Evolutionary conservation across 2,797 vertebrate genomes (phyloP).

Genomic region (Parotocinclus haroldoi): DNA sequence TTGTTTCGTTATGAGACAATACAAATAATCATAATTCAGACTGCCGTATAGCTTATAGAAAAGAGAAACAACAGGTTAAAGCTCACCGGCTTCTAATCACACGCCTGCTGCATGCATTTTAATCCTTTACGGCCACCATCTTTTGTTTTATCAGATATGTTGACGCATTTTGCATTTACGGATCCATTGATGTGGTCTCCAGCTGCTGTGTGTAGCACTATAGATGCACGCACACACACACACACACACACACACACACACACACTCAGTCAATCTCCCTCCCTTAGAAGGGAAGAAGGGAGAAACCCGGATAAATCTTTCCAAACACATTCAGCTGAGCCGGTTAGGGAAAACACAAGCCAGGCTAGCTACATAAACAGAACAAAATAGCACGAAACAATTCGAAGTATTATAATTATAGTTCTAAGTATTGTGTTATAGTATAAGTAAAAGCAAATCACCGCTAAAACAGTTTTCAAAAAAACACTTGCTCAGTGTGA

Average conservation of each 20-base stretch:
- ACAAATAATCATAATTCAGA: background rate
- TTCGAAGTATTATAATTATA: too few species aligned
- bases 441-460: too few species aligned
- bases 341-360: too few species aligned
- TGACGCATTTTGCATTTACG: background rate
- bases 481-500: too few species aligned
- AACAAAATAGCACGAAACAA: too few species aligned
- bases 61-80: conserved; percentile 55
- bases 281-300: too few species aligned
- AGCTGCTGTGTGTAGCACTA: conserved; percentile 1
- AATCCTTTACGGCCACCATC: conserved; percentile 3
- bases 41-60: conserved; percentile 1
- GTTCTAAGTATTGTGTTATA: too few species aligned
- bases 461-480: too few species aligned
- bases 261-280: background rate
- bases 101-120: conserved; percentile 20
- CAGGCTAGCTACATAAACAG: too few species aligned
- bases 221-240: background rate
- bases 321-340: too few species aligned
- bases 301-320: too few species aligned
- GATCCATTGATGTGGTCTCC: conserved; percentile 8
- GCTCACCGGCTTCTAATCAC: conserved; percentile 40
- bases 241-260: conserved; percentile 3
- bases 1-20: conserved; percentile 21
- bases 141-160: background rate